Percentiles rank a stretch among this genome's conserved stretches.
phyloP scores from a whole-genome alignment of 2,888 invertebrate genomes.

The Hanleya hanleyi region DNA sequence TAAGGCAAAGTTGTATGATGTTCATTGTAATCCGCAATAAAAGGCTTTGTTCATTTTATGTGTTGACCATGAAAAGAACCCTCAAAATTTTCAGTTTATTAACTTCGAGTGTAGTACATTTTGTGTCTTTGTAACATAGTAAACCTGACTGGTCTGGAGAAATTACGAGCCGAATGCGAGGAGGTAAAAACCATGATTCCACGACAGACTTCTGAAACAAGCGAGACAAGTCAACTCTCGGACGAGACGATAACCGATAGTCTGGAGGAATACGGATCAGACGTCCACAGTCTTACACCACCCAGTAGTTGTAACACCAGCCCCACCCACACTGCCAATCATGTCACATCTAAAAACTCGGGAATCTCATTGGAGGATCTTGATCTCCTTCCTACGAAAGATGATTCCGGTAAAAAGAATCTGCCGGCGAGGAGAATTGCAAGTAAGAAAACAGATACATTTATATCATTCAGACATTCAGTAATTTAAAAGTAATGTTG shows the following conservation, averaged over 20 bases:
- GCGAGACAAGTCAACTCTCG: neutral
- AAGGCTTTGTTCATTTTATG: too few species aligned
- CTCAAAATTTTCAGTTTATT: too few species aligned
- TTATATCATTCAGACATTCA: too few species aligned
- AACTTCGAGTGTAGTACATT: too few species aligned
- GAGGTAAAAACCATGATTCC: conserved; percentile 67
- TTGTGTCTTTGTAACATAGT: too few species aligned
- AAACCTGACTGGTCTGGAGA: conserved; percentile 56
- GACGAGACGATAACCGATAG: neutral
- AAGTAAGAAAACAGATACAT: too few species aligned
- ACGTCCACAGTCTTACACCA: neutral
- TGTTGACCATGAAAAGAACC: too few species aligned
- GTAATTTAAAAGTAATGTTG: too few species aligned
- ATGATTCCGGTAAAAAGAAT: neutral
- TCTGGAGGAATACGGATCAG: neutral
- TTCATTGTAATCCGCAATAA: too few species aligned
- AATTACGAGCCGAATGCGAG: conserved; percentile 64
- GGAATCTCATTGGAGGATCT: neutral
- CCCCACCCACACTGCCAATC: neutral
- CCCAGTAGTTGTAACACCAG: neutral
- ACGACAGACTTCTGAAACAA: neutral
- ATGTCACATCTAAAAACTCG: neutral
- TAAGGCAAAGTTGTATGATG: too few species aligned
- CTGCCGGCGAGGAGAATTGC: too few species aligned
- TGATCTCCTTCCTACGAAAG: neutral